A percentile compares a stretch with the other conserved stretches of the same genome.
These are phyloP conservation scores for Petrolisthes manimaculis DNA, from an alignment of 2,888 invertebrate genomes.

Conservation along the genomic window DNA sequence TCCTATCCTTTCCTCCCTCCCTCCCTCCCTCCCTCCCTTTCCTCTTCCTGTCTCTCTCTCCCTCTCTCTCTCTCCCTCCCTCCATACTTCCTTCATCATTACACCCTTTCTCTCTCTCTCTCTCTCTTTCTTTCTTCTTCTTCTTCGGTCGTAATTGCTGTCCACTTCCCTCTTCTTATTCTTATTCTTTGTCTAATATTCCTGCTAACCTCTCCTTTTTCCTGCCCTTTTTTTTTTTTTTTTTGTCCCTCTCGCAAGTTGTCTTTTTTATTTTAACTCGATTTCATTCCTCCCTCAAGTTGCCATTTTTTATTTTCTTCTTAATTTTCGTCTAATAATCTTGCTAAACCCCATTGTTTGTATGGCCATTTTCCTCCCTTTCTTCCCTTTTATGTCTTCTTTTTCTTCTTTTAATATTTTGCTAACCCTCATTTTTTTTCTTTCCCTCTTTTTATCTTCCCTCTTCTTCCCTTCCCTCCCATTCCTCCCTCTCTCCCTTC, in stretches of 20 bases:
- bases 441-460: slow-evolving; percentile 13
- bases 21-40: not conserved
- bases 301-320: no score
- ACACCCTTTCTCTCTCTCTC: not conserved
- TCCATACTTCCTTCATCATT: no score
- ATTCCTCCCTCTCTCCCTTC: not conserved
- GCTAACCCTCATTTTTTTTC: not conserved
- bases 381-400: not conserved
- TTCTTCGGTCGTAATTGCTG: not conserved
- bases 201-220: not conserved
- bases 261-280: no score
- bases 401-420: no score
- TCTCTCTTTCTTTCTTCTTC: not conserved
- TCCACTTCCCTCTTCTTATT: not conserved
- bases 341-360: no score
- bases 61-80: slow-evolving; percentile 2
- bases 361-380: not conserved
- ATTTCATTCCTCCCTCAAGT: no score
- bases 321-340: no score
- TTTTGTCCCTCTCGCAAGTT: no score
- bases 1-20: not conserved
- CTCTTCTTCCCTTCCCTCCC: not conserved
- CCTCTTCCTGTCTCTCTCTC: not conserved
- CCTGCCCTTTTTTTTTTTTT: not conserved
- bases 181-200: not conserved